Percentiles rank a stretch among this genome's conserved stretches.
phyloP scores from a whole-genome alignment of 2,113 vertebrate species.

The Carettochelys insculpta region DNA sequence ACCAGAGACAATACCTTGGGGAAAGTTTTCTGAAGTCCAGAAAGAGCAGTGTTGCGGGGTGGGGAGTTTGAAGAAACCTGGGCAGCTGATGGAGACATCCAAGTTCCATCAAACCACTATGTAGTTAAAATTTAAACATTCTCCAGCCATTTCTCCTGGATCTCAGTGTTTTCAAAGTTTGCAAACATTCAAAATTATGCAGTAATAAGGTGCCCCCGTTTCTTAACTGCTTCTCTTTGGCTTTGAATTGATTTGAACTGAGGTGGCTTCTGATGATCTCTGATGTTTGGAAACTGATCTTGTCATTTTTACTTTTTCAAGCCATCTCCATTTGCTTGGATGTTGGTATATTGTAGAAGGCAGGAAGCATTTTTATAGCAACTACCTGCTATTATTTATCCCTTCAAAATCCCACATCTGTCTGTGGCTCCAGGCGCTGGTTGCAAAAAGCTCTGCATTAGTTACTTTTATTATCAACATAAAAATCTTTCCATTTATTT shows the following conservation, averaged over 20 bases:
- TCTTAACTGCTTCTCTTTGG: constrained; percentile 22
- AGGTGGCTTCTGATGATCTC: constrained; percentile 37
- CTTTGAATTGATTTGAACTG: constrained; percentile 47
- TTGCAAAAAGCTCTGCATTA: constrained; percentile 71
- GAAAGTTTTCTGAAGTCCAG: background rate
- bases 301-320: constrained; percentile 58
- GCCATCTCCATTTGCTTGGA: constrained; percentile 50
- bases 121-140: background rate
- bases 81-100: background rate
- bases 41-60: background rate
- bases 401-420: constrained; percentile 73
- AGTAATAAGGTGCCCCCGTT: constrained; percentile 6
- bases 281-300: constrained; percentile 51
- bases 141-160: background rate
- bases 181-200: constrained; percentile 1
- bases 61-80: background rate
- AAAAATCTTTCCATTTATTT: constrained; percentile 74
- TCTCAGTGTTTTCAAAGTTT: background rate
- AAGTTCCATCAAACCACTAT: background rate
- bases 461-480: constrained; percentile 79
- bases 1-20: accelerated
- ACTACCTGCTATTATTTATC: constrained; percentile 74
- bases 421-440: constrained; percentile 69
- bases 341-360: constrained; percentile 62
- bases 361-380: constrained; percentile 68